A percentile compares a stretch with the other conserved stretches of the same genome.
Evolutionary conservation across 2,113 vertebrate species (phyloP).

Genomic region (Phoenicopterus ruber): DNA sequence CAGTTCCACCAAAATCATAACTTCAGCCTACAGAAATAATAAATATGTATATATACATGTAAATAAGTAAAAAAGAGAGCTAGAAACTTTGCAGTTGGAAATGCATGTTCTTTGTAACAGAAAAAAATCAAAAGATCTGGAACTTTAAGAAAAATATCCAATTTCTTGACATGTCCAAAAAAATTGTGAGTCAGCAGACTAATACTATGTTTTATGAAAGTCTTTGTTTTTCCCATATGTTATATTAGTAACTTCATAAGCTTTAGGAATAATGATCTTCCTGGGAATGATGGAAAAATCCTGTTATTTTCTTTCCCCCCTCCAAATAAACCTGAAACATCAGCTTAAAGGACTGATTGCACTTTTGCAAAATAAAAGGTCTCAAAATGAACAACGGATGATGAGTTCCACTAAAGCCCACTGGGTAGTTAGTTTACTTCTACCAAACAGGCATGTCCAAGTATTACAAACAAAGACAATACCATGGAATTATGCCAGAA

Average conservation of each 20-base stretch:
- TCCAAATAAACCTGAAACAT: background rate
- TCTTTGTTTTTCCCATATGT: background rate
- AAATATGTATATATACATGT: background rate
- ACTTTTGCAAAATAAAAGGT: background rate
- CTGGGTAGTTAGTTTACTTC: no score
- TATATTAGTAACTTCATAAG: background rate
- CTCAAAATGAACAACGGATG: background rate
- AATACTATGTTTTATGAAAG: background rate
- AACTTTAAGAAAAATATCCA: background rate
- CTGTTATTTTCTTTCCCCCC: background rate
- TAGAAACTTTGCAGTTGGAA: background rate
- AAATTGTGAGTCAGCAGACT: no score
- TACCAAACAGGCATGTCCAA: background rate
- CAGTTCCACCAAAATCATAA: background rate
- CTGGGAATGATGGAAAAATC: background rate
- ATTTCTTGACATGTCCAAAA: background rate
- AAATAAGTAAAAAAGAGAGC: background rate
- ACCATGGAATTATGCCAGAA: background rate
- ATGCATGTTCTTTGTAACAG: background rate
- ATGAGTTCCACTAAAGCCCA: background rate
- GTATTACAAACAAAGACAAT: background rate
- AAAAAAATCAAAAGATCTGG: background rate
- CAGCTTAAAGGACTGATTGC: background rate
- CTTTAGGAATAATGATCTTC: background rate
- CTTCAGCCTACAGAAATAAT: background rate